phyloP scores from a whole-genome alignment of 2,113 vertebrate genomes.

The Dipodomys ordii region DNA sequence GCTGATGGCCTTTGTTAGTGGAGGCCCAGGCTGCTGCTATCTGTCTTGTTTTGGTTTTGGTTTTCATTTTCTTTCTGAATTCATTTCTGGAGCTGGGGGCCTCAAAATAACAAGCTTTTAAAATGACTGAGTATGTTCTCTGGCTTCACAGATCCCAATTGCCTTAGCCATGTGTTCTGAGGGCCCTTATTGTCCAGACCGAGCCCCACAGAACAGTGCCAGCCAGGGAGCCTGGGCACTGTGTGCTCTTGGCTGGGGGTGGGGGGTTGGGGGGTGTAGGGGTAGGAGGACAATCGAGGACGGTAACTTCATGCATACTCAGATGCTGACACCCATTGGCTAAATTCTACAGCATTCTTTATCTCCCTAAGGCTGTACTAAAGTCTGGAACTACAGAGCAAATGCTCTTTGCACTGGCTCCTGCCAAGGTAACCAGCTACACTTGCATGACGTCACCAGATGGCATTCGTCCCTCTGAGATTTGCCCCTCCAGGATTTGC shows the following conservation, averaged over 20 bases:
- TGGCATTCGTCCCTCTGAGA: neutral
- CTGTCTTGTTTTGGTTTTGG: constrained; percentile 32
- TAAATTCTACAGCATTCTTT: neutral
- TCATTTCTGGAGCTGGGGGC: constrained; percentile 69
- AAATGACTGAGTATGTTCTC: constrained; percentile 42
- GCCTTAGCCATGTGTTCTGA: neutral
- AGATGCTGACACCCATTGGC: neutral
- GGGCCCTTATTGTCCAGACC: neutral
- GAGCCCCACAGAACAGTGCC: neutral
- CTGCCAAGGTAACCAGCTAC: neutral
- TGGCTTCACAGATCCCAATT: neutral
- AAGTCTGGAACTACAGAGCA: neutral
- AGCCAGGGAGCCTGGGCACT: neutral
- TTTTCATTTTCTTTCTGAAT: constrained; percentile 72
- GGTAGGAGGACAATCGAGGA: neutral
- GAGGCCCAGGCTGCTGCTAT: neutral
- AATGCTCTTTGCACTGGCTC: neutral
- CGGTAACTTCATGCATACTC: neutral
- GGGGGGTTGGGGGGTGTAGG: neutral
- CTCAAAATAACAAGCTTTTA: constrained; percentile 71
- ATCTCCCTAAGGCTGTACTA: neutral
- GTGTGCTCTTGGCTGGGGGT: neutral
- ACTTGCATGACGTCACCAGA: neutral
- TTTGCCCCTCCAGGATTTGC: neutral
- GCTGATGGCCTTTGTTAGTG: constrained; percentile 47